phyloP scores from a whole-genome alignment of 1,140 invertebrate genomes.

The Neodiprion fabricii region DNA sequence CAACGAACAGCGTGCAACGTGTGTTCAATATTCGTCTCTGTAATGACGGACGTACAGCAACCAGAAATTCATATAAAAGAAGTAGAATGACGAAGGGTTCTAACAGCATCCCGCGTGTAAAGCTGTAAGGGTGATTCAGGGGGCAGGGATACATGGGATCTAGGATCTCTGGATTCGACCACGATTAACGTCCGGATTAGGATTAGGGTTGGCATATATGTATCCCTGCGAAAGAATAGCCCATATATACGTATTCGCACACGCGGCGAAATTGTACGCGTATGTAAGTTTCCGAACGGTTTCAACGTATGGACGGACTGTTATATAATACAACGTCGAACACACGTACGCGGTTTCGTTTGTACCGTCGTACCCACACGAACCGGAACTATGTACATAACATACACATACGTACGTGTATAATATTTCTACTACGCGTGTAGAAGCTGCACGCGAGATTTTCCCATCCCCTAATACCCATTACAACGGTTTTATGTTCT shows the following conservation, averaged over 20 bases:
- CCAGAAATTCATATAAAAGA: no score
- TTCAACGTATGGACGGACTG: not conserved
- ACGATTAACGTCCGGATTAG: constrained; percentile 57
- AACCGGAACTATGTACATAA: no score
- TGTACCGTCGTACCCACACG: not conserved
- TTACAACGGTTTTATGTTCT: constrained; percentile 57
- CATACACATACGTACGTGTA: no score
- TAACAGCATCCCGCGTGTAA: not conserved
- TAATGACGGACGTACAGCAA: no score
- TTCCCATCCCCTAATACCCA: constrained; percentile 46
- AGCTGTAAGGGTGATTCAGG: not conserved
- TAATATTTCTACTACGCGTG: not conserved
- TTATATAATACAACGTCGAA: not conserved
- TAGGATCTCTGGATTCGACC: constrained; percentile 39
- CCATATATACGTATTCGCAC: not conserved
- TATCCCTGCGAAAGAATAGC: constrained; percentile 31
- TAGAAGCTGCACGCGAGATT: constrained; percentile 35
- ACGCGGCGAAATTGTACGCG: not conserved
- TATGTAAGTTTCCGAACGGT: not conserved
- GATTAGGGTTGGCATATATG: constrained; percentile 46
- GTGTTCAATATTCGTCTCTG: no score
- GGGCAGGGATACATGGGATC: not conserved
- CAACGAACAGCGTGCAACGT: no score
- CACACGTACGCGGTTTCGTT: no score
- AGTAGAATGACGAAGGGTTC: not conserved